Base-by-base conservation (phyloP, 2,797 vertebrate species). In the Chelidonichthys spinosus region DNA sequence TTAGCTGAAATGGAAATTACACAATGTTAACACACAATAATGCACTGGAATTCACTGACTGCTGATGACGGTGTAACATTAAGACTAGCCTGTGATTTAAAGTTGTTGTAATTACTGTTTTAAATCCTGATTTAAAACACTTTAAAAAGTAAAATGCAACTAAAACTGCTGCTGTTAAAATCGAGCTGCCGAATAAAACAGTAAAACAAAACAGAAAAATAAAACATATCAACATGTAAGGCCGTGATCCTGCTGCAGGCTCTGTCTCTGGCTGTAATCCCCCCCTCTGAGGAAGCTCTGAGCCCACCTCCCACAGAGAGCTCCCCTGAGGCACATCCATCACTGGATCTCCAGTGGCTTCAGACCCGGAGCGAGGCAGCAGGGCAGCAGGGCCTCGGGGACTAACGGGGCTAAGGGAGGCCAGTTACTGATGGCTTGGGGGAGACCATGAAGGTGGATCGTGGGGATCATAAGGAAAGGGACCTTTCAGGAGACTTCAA, bases 321-420 rank as follows among this genome's bases (percentile, higher is more conserved):
- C 78, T 82, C 78, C 83, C 85, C 55, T 32, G 70, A 83, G 88
- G 79, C 81, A 83, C 84, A 90, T 90, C 85, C 74, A 91, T 90
- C 92, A 90, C 54, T 73, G 82, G 69, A 82, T 82, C 84, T 88
- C 83, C 81, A 78, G 74, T 65, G 74, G 72, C 75, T 85, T 25
- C 68, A 76, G 88, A 84, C 64, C 83, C 69, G 72, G 65, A 76
- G 83, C 5, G 58, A 67, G 63, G 68, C 49, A 67, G 63, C 15
- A 14, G 67, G 66, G 70, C 49, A 66, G 63, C 76, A 52, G 83
- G 78, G 82, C 85, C 78, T 71, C 61, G 55, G 80, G 86, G 82
- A 65, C 76, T 61, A 25, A 67, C 43, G 69, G 80, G 82, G 73
- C 73, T 75, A 56, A 77, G 37, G 67, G 77, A 85, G 76, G 72